Percentiles rank a stretch among this genome's conserved stretches.
Evolutionary conservation across 1,140 invertebrate species (phyloP).

Genomic region (Acyrthosiphon pisum): DNA sequence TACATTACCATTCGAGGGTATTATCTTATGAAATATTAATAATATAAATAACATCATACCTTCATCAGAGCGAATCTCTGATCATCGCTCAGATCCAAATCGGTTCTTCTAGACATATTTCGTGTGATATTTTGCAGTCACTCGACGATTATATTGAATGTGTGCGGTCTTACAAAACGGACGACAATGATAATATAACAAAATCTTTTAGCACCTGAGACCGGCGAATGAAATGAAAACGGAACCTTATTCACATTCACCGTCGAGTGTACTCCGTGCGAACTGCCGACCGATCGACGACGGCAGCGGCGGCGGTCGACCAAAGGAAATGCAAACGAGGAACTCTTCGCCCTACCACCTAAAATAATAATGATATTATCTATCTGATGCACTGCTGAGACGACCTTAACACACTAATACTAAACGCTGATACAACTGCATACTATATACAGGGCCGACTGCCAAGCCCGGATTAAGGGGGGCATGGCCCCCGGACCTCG

Average conservation of each 20-base stretch:
- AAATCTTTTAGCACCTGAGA: not conserved
- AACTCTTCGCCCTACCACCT: not conserved
- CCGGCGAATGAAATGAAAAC: not conserved
- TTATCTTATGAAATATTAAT: not conserved
- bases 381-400: not conserved
- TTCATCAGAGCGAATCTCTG: conserved; percentile 60
- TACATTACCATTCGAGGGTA: not conserved
- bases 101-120: conserved; percentile 53
- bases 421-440: not conserved
- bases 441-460: too few species aligned
- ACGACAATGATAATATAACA: not conserved
- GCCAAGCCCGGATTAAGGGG: too few species aligned
- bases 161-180: not conserved
- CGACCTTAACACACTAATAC: conserved; percentile 46
- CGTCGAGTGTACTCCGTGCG: not conserved
- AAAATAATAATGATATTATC: not conserved
- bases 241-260: conserved; percentile 40
- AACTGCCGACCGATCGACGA: not conserved
- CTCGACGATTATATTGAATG: not conserved
- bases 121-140: not conserved
- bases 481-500: too few species aligned
- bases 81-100: conserved; percentile 59
- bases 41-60: conserved; percentile 48
- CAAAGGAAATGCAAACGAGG: not conserved
- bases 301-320: too few species aligned